phyloP scores from a whole-genome alignment of 2,888 invertebrate species.

The Cyaniris semiargus region DNA sequence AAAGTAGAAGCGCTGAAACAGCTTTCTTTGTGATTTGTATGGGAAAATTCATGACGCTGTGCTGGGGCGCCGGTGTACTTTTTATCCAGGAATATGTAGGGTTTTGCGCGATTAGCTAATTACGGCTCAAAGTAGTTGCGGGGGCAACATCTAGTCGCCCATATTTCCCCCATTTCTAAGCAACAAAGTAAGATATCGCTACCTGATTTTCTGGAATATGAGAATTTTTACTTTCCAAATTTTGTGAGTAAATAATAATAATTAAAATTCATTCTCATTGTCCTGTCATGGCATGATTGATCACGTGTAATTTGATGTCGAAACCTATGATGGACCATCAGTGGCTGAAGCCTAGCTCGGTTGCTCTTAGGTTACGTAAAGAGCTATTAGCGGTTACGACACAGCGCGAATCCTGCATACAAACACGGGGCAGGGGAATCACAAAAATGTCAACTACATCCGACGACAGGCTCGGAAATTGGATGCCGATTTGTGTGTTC shows the following conservation, averaged over 20 bases:
- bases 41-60: too few relatives aligned
- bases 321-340: neutral
- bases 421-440: neutral
- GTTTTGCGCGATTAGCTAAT: too few relatives aligned
- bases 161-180: neutral
- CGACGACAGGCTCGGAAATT: neutral
- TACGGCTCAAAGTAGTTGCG: neutral
- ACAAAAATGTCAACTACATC: neutral
- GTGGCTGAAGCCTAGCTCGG: neutral
- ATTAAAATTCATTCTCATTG: neutral
- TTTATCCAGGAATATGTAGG: too few relatives aligned
- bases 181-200: neutral
- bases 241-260: neutral
- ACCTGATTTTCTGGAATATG: neutral
- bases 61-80: too few relatives aligned
- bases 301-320: slow-evolving; percentile 13
- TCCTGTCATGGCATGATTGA: neutral
- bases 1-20: too few relatives aligned
- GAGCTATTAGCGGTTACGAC: slow-evolving; percentile 1
- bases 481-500: neutral
- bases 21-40: too few relatives aligned
- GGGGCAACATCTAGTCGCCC: neutral
- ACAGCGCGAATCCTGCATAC: neutral
- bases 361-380: slow-evolving; percentile 12
- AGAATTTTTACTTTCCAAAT: neutral